These are phyloP conservation scores for Cheilosia soror DNA, from an alignment of 2,888 invertebrate species.

Conservation along the genomic window DNA sequence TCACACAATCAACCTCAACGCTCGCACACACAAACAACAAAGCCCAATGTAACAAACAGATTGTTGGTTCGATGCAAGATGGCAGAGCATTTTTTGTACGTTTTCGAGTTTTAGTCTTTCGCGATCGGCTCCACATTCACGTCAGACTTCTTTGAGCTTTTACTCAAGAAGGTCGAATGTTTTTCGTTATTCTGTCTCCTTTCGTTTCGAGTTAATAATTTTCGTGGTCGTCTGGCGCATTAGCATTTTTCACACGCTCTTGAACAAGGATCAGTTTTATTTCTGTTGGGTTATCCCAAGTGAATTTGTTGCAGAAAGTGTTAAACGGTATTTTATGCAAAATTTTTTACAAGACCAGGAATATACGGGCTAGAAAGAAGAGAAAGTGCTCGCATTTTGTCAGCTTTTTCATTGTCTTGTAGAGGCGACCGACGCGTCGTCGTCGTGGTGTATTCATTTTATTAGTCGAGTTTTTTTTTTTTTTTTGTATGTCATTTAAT, in stretches of 20 bases:
- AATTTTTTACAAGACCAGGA: slow-evolving; percentile 45
- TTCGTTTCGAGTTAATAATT: slow-evolving; percentile 43
- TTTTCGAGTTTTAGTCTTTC: slow-evolving; percentile 74
- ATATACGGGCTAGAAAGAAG: slow-evolving; percentile 62
- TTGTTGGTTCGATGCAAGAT: slow-evolving; percentile 67
- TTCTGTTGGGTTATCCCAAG: background rate
- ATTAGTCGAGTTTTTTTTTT: slow-evolving; percentile 3
- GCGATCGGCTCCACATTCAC: slow-evolving; percentile 75
- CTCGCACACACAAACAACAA: slow-evolving; percentile 32
- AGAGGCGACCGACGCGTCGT: slow-evolving; percentile 4
- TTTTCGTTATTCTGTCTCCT: slow-evolving; percentile 65
- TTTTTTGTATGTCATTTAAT: slow-evolving; percentile 15
- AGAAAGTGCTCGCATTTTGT: slow-evolving; percentile 74
- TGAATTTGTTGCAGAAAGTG: slow-evolving; percentile 54
- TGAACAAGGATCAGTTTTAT: slow-evolving; percentile 62
- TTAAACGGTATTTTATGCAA: slow-evolving; percentile 62
- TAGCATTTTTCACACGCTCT: slow-evolving; percentile 71
- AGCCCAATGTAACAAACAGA: slow-evolving; percentile 71
- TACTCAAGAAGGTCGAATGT: slow-evolving; percentile 84
- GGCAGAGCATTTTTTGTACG: slow-evolving; percentile 63
- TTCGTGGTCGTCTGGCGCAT: slow-evolving; percentile 60
- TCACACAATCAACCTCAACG: background rate
- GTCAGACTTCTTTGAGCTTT: slow-evolving; percentile 84
- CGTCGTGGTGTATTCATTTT: slow-evolving; percentile 41
- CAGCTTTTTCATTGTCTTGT: slow-evolving; percentile 66